Evolutionary conservation across 2,888 invertebrate species (phyloP), one percentile per base, ranked within the genome.

Genomic region (Plutella xylostella): DNA sequence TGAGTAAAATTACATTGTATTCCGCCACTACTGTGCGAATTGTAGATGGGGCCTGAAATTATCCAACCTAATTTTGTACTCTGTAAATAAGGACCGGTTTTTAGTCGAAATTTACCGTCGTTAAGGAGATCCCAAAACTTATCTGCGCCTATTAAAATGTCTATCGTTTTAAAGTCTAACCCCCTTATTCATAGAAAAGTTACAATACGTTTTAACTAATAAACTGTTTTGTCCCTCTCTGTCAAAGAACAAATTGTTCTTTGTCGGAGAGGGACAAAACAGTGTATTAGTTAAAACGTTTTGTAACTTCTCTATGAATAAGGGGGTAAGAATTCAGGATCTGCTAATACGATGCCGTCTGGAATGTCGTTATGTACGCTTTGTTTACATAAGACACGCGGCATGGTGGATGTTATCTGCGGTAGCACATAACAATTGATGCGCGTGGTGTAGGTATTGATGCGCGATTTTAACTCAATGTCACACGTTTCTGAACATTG

Each of bases 1-100:
- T 42, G 33, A 9, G 42, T 31, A 19, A 47, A 47, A 14, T 45
- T 37, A 18, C 44, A 47, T 4, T 30, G 9, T 9, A 25, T 44
- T 11, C 11, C 18, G 15, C 20, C 9, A 11, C 22, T 17, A 15
- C 12, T 6, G 33, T 25, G 12, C 21, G 3, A 11, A 6, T 40
- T 1, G 37, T 14, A 9, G 20, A 45, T 12, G 18, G 48, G 43
- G 11, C 51, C 53, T 19, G 50, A 41, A 3, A 53, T 40, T 11
- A 31, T 31, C 31, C 31, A 31, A 4, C 31, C 31, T 31, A 31
- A n/a, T n/a, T 31, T 31, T 6, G 31, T 31, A n/a, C 12, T 31
- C n/a, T 31, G 31, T 12, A 31, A n/a, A n/a, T 12, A 31, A 4
- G 31, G 31, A 31, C 31, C 31, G 12, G 4, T 31, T 4, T 6